Base-by-base conservation (phyloP, 2,797 vertebrate species). In the Ctenochaetus hawaiiensis region DNA sequence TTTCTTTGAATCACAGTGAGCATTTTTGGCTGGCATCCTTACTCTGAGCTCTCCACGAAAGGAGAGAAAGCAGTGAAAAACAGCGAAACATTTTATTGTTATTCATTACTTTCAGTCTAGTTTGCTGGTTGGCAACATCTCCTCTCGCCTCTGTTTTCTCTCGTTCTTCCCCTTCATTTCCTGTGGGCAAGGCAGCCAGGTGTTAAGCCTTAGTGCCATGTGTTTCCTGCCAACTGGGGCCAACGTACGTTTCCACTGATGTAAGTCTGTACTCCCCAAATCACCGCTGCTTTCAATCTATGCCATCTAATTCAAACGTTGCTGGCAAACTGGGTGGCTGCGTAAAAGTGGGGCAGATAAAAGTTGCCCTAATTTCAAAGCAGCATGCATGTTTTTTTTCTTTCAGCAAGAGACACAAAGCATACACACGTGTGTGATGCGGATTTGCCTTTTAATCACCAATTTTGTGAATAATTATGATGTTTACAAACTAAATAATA, bases 221-320 rank as follows among this genome's bases (percentile, higher is more conserved):
- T 83, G 85, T 89, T 90, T 91, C 82, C 87, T 94, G 93, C 94
- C 93, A 95, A 89, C 78, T 80, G 51, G 63, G 85, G 83, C 84
- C 86, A 76, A 78, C 72, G 82, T 81, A 84, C 62, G n/a, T 89
- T 93, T 85, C 86, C 87, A 78, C 66, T 72, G 85, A 89, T 79
- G 83, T 64, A 80, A 88, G 87, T 82, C 83, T 76, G 73, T 72
- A 43, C 66, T 86, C 73, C 65, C 80, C 73, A 62, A 84, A 83
- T 89, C 63, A 77, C 76, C 49, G 59, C 79, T 59, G 87, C 89
- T 92, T 94, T 94, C 88, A 93, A 84, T 91, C 77, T 82, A 64
- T 80, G 84, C 86, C 88, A 86, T 91, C 79, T 78, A 75, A 80
- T 72, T 75, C 81, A 75, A 73, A 65, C 71, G 83, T 51, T 79